Evolutionary conservation across 2,113 vertebrate genomes (phyloP).

Genomic region (Empidonax alnorum): DNA sequence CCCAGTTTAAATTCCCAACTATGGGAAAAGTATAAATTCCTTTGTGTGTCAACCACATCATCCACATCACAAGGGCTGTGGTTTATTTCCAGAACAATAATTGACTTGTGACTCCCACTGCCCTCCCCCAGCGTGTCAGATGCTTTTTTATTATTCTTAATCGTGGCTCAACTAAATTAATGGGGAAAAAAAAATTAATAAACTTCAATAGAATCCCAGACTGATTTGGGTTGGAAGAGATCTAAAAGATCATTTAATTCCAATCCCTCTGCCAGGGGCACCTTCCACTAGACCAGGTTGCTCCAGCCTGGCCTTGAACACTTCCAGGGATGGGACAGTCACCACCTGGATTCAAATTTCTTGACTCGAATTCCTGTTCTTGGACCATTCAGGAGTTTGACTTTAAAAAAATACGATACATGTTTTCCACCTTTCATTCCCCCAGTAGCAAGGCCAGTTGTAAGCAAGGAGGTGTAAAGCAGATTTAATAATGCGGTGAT

Average conservation of each 20-base stretch:
- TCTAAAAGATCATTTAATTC: background rate
- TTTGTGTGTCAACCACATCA: conserved; percentile 2
- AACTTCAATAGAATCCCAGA: background rate
- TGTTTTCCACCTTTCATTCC: background rate
- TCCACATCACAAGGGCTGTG: background rate
- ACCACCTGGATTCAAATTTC: background rate
- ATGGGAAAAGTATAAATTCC: conserved; percentile 1
- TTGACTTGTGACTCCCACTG: background rate
- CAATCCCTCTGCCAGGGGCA: background rate
- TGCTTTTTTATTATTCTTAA: background rate
- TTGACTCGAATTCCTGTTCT: background rate
- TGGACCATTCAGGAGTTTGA: background rate
- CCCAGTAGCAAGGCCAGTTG: background rate
- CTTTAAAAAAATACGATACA: background rate
- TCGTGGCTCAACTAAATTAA: background rate
- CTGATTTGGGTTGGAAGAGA: background rate
- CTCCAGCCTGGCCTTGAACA: background rate
- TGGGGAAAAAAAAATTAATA: background rate
- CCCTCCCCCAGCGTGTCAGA: background rate
- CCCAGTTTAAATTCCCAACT: background rate
- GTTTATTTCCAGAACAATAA: conserved; percentile 25
- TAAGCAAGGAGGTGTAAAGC: background rate
- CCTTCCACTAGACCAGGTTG: background rate
- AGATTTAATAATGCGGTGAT: background rate
- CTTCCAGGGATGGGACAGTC: background rate